Conservation (phyloP, 2,888 invertebrate species). For the Metellina segmentata region DNA sequence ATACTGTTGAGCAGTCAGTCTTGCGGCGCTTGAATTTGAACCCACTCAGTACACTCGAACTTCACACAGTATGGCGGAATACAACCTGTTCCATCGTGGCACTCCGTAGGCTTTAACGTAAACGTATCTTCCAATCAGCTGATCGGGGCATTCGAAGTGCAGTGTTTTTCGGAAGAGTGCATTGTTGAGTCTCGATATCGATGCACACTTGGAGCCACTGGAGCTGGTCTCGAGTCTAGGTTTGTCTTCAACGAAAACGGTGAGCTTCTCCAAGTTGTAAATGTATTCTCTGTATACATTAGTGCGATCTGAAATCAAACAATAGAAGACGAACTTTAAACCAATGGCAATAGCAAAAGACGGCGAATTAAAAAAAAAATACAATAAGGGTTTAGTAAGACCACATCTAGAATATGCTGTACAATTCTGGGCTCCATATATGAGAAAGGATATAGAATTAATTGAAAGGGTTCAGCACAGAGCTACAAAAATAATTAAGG, state of each 20-base stretch:
- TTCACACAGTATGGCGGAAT: constrained; percentile 83
- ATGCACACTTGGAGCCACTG: constrained; percentile 81
- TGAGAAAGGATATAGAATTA: no score
- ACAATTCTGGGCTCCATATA: no score
- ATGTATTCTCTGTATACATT: constrained; percentile 81
- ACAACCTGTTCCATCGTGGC: constrained; percentile 82
- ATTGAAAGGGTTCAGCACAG: no score
- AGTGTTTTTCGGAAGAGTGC: constrained; percentile 82
- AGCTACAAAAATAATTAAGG: no score
- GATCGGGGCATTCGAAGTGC: constrained; percentile 82
- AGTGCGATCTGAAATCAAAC: constrained; percentile 79
- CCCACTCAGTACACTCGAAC: constrained; percentile 82
- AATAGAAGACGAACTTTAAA: no score
- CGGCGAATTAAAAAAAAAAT: no score
- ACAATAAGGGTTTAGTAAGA: no score
- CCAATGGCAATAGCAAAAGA: no score
- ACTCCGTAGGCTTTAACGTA: constrained; percentile 83
- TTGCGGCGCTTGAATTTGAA: background rate
- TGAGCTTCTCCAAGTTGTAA: constrained; percentile 82
- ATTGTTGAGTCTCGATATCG: constrained; percentile 82
- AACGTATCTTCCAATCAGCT: constrained; percentile 81
- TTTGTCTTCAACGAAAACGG: constrained; percentile 82
- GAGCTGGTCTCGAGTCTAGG: constrained; percentile 79
- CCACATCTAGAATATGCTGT: no score
- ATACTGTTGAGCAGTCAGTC: background rate